Conservation (phyloP, 2,888 invertebrate species). For the Oxyscelio sp. region DNA sequence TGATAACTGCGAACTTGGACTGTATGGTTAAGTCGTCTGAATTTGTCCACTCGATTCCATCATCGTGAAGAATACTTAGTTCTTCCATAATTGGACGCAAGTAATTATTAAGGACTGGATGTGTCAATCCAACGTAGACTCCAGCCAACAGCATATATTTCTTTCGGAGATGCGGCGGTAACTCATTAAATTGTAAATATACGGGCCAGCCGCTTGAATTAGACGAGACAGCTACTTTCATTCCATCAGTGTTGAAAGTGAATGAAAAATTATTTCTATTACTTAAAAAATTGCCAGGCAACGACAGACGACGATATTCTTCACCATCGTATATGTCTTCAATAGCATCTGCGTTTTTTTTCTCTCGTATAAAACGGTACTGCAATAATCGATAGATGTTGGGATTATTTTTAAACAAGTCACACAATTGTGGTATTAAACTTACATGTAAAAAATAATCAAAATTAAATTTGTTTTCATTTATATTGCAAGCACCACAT, state of each 20-base stretch:
- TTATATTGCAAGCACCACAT: background rate
- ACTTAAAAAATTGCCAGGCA: conserved; percentile 18
- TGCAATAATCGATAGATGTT: background rate
- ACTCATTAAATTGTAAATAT: conserved; percentile 65
- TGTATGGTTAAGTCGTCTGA: background rate
- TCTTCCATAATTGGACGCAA: conserved; percentile 20
- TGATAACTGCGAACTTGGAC: conserved; percentile 2
- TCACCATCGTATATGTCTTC: conserved; percentile 36
- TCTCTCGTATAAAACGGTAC: conserved; percentile 27
- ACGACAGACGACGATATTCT: conserved; percentile 13
- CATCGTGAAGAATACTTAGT: background rate
- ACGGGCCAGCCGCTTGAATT: conserved; percentile 60
- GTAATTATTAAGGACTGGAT: conserved; percentile 27
- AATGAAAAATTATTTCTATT: conserved; percentile 44
- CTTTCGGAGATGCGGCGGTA: conserved; percentile 62
- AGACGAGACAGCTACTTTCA: conserved; percentile 38
- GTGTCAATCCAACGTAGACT: conserved; percentile 48
- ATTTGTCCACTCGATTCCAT: conserved; percentile 43
- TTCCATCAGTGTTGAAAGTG: conserved; percentile 59
- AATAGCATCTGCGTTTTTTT: background rate
- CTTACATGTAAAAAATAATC: conserved; percentile 23
- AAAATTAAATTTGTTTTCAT: background rate
- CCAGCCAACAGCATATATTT: too few relatives aligned
- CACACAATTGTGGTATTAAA: conserved; percentile 19
- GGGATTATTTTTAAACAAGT: conserved; percentile 8